A percentile compares a stretch with the other conserved stretches of the same genome.
phyloP scores from a whole-genome alignment of 1,140 invertebrate genomes.

The Telenomus remus region DNA sequence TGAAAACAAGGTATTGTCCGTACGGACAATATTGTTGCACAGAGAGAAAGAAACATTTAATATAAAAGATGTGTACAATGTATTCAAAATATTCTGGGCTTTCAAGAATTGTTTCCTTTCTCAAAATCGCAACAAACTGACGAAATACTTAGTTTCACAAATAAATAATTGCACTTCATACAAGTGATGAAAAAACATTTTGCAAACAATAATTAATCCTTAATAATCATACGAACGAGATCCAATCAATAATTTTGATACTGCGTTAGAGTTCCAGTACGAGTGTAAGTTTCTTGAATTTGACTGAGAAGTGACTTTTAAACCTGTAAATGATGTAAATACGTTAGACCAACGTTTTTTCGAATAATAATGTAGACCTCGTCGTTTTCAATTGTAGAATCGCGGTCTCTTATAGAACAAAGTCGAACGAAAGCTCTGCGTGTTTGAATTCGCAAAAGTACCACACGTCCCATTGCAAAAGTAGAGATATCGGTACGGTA shows the following conservation, averaged over 20 bases:
- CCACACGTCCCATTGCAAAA: constrained; percentile 46
- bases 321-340: constrained; percentile 56
- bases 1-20: too few relatives aligned
- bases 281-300: constrained; percentile 30
- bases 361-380: constrained; percentile 50
- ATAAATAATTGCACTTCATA: too few relatives aligned
- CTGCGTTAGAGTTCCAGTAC: constrained; percentile 13
- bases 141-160: too few relatives aligned
- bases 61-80: too few relatives aligned
- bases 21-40: too few relatives aligned
- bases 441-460: constrained; percentile 40
- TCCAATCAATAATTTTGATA: constrained; percentile 56
- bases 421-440: constrained; percentile 27
- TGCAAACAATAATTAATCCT: too few relatives aligned
- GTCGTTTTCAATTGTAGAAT: constrained; percentile 47
- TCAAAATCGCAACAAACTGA: too few relatives aligned
- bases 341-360: constrained; percentile 41
- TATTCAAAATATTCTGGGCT: too few relatives aligned
- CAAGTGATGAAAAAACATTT: too few relatives aligned
- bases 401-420: constrained; percentile 27
- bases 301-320: constrained; percentile 51
- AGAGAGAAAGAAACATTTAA: too few relatives aligned
- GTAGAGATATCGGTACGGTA: constrained; percentile 25
- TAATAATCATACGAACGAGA: too few relatives aligned
- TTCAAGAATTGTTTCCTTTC: too few relatives aligned